Conservation (phyloP, 2,113 vertebrate species). For the Poeciliopsis turrubarensis region DNA sequence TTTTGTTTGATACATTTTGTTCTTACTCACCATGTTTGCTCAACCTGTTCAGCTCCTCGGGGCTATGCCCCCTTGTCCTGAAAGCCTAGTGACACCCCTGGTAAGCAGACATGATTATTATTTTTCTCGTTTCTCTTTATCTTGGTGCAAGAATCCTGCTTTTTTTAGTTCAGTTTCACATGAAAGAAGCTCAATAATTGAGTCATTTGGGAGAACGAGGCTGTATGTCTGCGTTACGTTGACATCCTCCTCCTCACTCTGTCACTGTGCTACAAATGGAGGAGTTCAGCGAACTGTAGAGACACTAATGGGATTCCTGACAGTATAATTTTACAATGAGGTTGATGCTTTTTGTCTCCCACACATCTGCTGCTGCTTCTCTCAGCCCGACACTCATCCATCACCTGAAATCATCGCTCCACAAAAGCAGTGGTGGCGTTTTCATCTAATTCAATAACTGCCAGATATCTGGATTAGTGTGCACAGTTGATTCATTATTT, state of each 20-base stretch:
- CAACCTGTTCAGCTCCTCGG: too few species aligned
- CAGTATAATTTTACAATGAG: conserved; percentile 65
- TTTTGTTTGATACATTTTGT: too few species aligned
- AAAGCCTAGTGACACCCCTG: too few species aligned
- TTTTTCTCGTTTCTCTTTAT: background rate
- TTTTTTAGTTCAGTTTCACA: too few species aligned
- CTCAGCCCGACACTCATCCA: background rate
- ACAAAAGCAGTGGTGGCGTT: background rate
- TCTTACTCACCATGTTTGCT: too few species aligned
- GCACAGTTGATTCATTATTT: background rate
- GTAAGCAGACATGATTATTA: too few species aligned
- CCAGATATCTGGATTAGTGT: background rate
- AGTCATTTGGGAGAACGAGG: too few species aligned
- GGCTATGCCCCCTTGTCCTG: too few species aligned
- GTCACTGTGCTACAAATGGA: conserved; percentile 49
- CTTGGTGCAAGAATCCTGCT: background rate
- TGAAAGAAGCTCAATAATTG: too few species aligned
- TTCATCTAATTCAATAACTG: background rate
- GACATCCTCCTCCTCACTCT: background rate
- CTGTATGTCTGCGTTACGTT: background rate
- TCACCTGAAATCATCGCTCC: background rate
- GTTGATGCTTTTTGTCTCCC: conserved; percentile 37
- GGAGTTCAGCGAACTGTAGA: conserved; percentile 62
- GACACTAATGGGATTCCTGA: conserved; percentile 64
- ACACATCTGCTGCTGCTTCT: background rate